Evolutionary conservation across 2,797 vertebrate genomes (phyloP).

Genomic region (Eremophila alpestris): DNA sequence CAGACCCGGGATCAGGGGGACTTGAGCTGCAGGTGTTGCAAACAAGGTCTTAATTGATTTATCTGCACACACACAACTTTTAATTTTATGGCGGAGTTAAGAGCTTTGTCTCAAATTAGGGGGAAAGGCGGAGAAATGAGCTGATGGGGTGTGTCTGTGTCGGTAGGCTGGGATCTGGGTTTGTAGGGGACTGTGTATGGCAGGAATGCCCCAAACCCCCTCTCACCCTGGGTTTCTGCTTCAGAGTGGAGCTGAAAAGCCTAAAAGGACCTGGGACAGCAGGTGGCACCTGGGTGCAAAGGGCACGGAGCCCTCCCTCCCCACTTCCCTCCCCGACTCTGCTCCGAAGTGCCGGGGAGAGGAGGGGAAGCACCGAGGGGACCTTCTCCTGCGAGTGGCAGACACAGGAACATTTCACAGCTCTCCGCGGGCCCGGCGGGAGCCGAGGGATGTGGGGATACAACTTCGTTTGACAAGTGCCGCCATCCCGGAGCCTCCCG

Average conservation of each 20-base stretch:
- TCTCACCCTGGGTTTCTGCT: background rate
- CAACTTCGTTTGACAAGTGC: background rate
- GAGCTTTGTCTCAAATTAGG: background rate
- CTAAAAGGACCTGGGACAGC: fast-evolving
- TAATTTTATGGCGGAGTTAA: background rate
- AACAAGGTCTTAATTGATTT: constrained; percentile 57
- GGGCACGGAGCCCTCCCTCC: fast-evolving
- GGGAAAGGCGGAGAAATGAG: background rate
- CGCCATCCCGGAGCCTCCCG: fast-evolving
- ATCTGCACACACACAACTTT: background rate
- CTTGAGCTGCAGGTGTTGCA: constrained; percentile 46
- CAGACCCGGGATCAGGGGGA: background rate
- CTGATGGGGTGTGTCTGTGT: fast-evolving
- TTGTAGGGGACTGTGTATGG: background rate
- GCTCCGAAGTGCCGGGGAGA: fast-evolving
- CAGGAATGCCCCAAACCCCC: background rate
- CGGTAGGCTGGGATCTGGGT: fast-evolving
- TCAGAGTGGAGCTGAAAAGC: background rate
- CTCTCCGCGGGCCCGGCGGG: fast-evolving
- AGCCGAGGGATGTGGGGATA: background rate
- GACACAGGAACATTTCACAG: background rate
- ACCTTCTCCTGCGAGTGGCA: background rate
- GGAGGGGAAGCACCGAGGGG: background rate
- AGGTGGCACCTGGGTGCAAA: background rate
- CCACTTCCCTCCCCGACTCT: background rate